Base-by-base conservation (phyloP, 2,888 invertebrate species). In the Catocala nupta region DNA sequence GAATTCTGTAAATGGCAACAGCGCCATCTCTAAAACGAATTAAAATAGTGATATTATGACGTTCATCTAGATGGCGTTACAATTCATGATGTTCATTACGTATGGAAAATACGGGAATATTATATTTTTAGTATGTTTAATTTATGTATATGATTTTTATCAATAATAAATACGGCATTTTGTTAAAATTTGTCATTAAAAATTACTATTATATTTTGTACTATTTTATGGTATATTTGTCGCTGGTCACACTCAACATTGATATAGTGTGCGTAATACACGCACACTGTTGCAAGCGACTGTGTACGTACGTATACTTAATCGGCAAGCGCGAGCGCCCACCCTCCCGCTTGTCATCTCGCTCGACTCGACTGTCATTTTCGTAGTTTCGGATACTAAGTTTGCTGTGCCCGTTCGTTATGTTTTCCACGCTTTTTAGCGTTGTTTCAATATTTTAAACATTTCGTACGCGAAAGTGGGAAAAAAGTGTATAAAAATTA, bases 381-480 rank as follows among this genome's bases (percentile, higher is more conserved):
- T 78, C 75, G 77, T 78, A 77, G 82, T 82, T 80, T 83, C 77
- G 68, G 67, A 60, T 50, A 71, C 71, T 80, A 77, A 73, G 70
- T 78, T 78, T 55, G 65, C 58, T 64, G 72, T 80, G 80, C 77
- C 56, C 71, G 80, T 76, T 65, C 67, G 80, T 75, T 70, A 85
- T 84, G 82, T 78, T 87, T 83, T 81, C 59, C 51, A 74, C 71
- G 73, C 77, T 81, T 83, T 80, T 77, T 71, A 70, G 63, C 59
- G 76, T 77, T 73, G 48, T 53, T 66, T 55, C 47, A 61, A 0
- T 58, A 81, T 69, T 63, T 68, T 71, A 52, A n/a, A 55, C 63
- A 76, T 78, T 70, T 72, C 79, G 53, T 72, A 60, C 54, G 69
- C 63, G 64, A 70, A 70, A 73, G 73, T 82, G 71, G 68, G 68